A percentile compares a stretch with the other conserved stretches of the same genome.
Conservation (phyloP, 1,140 invertebrate genomes). For the Megalonaias nervosa region DNA sequence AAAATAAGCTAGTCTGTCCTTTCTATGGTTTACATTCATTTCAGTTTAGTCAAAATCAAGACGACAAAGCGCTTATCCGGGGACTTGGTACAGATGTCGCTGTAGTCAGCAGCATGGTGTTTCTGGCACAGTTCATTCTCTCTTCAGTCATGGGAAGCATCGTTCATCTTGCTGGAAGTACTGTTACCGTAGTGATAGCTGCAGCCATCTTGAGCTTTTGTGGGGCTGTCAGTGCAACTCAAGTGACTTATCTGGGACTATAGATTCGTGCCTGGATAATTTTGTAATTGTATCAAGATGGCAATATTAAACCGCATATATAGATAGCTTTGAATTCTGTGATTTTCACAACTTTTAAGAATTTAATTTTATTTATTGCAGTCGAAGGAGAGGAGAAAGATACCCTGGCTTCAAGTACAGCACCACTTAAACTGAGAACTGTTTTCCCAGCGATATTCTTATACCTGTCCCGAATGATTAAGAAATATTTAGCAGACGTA, state of each 20-base stretch:
- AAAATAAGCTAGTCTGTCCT: no score
- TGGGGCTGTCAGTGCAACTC: conserved; percentile 86
- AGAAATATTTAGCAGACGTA: no score
- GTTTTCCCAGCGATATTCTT: no score
- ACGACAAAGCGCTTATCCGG: conserved; percentile 72
- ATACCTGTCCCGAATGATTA: no score
- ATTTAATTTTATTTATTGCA: no score
- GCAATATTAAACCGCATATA: no score
- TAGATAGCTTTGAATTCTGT: no score
- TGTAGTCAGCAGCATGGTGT: conserved; percentile 95
- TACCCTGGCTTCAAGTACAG: no score
- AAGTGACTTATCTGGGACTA: conserved; percentile 90
- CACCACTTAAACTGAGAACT: no score
- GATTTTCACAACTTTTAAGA: no score
- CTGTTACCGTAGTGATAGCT: conserved; percentile 84
- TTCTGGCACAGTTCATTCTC: conserved; percentile 92
- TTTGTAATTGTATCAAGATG: no score
- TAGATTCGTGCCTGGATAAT: conserved; percentile 59
- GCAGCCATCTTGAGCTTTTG: conserved; percentile 87
- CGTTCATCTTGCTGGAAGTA: conserved; percentile 82
- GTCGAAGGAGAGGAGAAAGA: no score
- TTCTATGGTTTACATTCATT: background rate
- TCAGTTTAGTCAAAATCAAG: conserved; percentile 24
- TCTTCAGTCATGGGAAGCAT: conserved; percentile 90
- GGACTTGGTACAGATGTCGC: conserved; percentile 95